Evolutionary conservation across 2,797 vertebrate species (phyloP).

Genomic region (Chaunax sp.): DNA sequence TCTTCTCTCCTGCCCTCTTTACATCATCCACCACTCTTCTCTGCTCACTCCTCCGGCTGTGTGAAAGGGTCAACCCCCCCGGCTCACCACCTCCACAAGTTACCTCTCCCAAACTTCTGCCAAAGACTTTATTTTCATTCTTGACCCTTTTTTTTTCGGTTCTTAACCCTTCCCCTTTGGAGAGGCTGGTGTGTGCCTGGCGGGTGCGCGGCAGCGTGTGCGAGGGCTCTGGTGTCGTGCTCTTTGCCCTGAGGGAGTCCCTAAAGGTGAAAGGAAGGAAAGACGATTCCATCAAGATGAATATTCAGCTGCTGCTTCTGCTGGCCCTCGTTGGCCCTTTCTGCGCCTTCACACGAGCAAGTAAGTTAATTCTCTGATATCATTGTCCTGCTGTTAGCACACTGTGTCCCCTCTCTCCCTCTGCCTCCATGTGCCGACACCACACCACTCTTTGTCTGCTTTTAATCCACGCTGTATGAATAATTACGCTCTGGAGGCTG

Average conservation of each 20-base stretch:
- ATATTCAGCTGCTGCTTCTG: slow-evolving; percentile 79
- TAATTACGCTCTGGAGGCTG: slow-evolving; percentile 21
- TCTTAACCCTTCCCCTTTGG: slow-evolving; percentile 25
- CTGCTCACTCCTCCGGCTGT: slow-evolving; percentile 26
- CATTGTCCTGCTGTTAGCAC: slow-evolving; percentile 62
- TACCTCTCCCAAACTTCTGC: slow-evolving; percentile 18
- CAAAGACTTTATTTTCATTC: slow-evolving; percentile 38
- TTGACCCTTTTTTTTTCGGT: slow-evolving; percentile 31
- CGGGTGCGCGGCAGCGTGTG: slow-evolving; percentile 47
- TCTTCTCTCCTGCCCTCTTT: slow-evolving; percentile 55
- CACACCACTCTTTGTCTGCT: slow-evolving; percentile 73
- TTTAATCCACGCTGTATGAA: slow-evolving; percentile 51
- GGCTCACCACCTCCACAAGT: slow-evolving; percentile 3
- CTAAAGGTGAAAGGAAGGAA: slow-evolving; percentile 56
- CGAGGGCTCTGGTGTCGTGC: slow-evolving; percentile 52
- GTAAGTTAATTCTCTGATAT: slow-evolving; percentile 77
- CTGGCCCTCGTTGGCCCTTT: slow-evolving; percentile 79
- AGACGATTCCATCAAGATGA: slow-evolving; percentile 72
- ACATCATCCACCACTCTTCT: slow-evolving; percentile 60
- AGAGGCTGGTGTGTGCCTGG: slow-evolving; percentile 49
- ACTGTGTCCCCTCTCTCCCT: slow-evolving; percentile 65
- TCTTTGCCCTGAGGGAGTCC: slow-evolving; percentile 57
- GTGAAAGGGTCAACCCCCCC: slow-evolving; percentile 1
- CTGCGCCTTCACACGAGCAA: slow-evolving; percentile 77
- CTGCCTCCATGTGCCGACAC: slow-evolving; percentile 69